These are phyloP conservation scores for Latrodectus geometricus DNA, from an alignment of 1,140 invertebrate genomes.

Conservation along the genomic window DNA sequence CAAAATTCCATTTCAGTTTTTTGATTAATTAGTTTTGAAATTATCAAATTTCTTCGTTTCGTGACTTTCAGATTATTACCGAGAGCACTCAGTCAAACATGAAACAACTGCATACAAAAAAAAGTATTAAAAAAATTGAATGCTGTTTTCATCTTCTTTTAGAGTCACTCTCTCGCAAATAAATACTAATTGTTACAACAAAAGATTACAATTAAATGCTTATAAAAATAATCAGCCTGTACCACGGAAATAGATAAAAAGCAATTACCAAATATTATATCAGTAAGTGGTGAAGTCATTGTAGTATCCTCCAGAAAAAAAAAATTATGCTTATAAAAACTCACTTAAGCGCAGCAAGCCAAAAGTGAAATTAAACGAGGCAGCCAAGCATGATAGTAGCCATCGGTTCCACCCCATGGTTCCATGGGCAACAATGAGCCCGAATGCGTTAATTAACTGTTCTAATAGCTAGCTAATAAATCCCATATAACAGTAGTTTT, in stretches of 20 bases:
- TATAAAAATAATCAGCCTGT: background rate
- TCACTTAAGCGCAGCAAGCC: background rate
- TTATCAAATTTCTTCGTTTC: too few relatives aligned
- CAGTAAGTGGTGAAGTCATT: background rate
- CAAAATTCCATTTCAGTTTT: too few relatives aligned
- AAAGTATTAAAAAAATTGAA: background rate
- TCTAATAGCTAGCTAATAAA: background rate
- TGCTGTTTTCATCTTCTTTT: background rate
- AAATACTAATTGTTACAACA: background rate
- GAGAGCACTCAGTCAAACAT: too few relatives aligned
- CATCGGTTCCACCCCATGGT: background rate
- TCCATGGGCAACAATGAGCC: background rate
- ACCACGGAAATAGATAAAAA: background rate
- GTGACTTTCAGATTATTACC: too few relatives aligned
- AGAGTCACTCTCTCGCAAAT: background rate
- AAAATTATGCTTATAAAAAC: background rate
- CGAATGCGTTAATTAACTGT: background rate
- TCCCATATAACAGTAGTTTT: background rate
- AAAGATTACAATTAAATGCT: background rate
- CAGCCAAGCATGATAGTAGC: background rate
- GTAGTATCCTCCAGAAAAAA: background rate
- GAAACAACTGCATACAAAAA: too few relatives aligned
- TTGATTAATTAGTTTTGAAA: too few relatives aligned
- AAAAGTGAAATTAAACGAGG: background rate
- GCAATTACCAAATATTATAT: background rate